Evolutionary conservation across 2,888 invertebrate genomes (phyloP).

Genomic region (Magallana nippona): DNA sequence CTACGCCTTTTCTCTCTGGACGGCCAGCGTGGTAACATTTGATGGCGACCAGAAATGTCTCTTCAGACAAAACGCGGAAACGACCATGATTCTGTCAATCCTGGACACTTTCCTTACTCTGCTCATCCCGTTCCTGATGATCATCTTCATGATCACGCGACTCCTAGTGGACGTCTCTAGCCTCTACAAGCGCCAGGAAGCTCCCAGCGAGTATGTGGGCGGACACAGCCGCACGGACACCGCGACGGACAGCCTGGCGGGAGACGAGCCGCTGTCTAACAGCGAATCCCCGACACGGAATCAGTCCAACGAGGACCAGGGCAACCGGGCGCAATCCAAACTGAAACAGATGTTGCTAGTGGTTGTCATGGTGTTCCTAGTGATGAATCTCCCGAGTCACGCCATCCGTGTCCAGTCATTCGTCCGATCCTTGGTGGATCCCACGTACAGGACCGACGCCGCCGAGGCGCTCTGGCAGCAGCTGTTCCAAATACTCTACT

Average conservation of each 20-base stretch:
- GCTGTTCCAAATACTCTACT: constrained; percentile 86
- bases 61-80: constrained; percentile 52
- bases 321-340: constrained; percentile 65
- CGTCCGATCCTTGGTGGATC: constrained; percentile 61
- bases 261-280: background rate
- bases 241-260: constrained; percentile 26
- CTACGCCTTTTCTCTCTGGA: constrained; percentile 65
- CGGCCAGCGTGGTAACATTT: constrained; percentile 52
- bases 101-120: constrained; percentile 88
- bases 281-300: constrained; percentile 26
- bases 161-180: constrained; percentile 85
- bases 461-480: constrained; percentile 75
- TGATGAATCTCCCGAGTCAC: constrained; percentile 83
- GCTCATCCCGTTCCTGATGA: constrained; percentile 86
- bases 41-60: constrained; percentile 50
- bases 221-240: constrained; percentile 23
- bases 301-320: constrained; percentile 48
- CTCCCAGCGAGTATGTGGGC: constrained; percentile 42
- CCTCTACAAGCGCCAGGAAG: constrained; percentile 57
- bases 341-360: constrained; percentile 90
- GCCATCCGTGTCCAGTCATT: constrained; percentile 68
- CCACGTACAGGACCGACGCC: constrained; percentile 55
- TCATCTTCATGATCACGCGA: constrained; percentile 86
- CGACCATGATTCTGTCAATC: constrained; percentile 59
- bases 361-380: constrained; percentile 89